These are phyloP conservation scores for Euphydryas editha DNA, from an alignment of 2,888 invertebrate species.

Conservation along the genomic window DNA sequence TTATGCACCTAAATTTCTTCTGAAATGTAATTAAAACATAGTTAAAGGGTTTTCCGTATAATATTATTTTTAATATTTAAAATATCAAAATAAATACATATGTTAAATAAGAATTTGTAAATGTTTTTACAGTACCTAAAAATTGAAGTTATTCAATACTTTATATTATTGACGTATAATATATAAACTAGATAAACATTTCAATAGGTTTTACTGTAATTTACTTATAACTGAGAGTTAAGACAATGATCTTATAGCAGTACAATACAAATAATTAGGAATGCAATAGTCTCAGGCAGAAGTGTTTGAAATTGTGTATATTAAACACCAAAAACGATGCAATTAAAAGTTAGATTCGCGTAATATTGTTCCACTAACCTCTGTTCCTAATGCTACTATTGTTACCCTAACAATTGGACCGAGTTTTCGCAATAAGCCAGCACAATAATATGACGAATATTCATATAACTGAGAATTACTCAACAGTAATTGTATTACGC, in stretches of 20 bases:
- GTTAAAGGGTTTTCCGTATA: neutral
- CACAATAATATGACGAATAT: conserved; percentile 49
- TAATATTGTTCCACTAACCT: conserved; percentile 61
- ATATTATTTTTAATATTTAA: neutral
- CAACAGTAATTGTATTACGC: conserved; percentile 77
- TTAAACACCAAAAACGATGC: conserved; percentile 39
- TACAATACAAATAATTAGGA: neutral
- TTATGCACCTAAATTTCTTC: conserved; percentile 10
- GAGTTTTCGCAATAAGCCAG: conserved; percentile 63
- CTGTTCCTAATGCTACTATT: conserved; percentile 59
- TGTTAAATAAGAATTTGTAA: neutral
- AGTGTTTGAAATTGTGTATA: conserved; percentile 4
- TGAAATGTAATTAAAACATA: conserved; percentile 12
- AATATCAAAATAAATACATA: neutral
- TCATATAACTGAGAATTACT: conserved; percentile 67
- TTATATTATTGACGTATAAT: too few relatives aligned
- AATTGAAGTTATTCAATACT: too few relatives aligned
- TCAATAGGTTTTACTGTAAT: too few relatives aligned
- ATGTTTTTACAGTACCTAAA: too few relatives aligned
- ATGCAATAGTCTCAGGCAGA: neutral
- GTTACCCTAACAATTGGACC: conserved; percentile 62
- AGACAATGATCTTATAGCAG: neutral
- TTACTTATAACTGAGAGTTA: neutral
- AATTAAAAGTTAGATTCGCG: conserved; percentile 46
- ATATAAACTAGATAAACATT: too few relatives aligned